phyloP scores from a whole-genome alignment of 2,797 vertebrate genomes.

The Geotrypetes seraphini region DNA sequence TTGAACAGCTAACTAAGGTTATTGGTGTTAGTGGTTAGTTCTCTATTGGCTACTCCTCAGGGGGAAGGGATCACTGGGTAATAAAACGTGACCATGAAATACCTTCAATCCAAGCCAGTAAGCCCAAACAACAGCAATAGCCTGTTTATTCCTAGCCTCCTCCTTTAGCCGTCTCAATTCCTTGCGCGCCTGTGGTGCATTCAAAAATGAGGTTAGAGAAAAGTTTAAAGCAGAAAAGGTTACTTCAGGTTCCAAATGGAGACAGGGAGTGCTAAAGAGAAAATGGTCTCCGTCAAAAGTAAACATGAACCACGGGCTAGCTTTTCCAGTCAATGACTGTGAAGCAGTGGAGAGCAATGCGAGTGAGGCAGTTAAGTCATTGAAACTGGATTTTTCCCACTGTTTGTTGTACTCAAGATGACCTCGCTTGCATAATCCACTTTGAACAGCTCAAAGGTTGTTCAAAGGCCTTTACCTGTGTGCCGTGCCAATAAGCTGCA shows the following conservation, averaged over 20 bases:
- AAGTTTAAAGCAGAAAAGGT: constrained; percentile 46
- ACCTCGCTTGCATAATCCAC: too few species aligned
- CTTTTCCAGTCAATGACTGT: constrained; percentile 25
- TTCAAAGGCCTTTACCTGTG: constrained; percentile 69
- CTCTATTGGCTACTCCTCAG: too few species aligned
- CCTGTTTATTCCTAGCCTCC: constrained; percentile 84
- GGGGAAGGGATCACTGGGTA: constrained; percentile 7
- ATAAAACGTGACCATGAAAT: constrained; percentile 52
- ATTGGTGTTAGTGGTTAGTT: too few species aligned
- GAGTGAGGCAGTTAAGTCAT: constrained; percentile 20
- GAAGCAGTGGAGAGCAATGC: constrained; percentile 18
- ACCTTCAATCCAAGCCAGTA: constrained; percentile 98
- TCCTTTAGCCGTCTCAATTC: constrained; percentile 93
- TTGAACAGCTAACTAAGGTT: too few species aligned
- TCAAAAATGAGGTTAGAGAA: constrained; percentile 57
- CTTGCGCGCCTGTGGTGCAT: constrained; percentile 82
- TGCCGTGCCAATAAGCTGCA: constrained; percentile 85
- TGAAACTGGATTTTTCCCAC: constrained; percentile 4
- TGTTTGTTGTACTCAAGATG: not conserved
- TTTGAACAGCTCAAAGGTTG: too few species aligned
- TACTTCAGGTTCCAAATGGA: constrained; percentile 37
- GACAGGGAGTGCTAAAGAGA: constrained; percentile 6
- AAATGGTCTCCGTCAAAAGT: constrained; percentile 16
- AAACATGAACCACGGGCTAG: constrained; percentile 26
- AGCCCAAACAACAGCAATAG: constrained; percentile 97